Percentiles rank a stretch among this genome's conserved stretches.
phyloP scores from a whole-genome alignment of 1,140 invertebrate genomes.

The Euglossa dilemma region DNA sequence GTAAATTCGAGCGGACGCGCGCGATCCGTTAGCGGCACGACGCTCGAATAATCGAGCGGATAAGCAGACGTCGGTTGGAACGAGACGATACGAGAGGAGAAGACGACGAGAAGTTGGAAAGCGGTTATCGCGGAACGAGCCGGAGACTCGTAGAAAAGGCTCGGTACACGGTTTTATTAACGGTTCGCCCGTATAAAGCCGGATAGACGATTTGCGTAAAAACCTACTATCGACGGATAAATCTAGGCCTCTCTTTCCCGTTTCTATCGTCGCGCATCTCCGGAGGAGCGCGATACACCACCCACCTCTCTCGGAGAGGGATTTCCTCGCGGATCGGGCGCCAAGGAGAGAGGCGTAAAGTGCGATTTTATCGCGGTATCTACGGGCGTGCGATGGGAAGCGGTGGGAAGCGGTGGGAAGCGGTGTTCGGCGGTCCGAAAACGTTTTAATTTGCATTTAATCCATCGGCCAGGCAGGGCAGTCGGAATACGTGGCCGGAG shows the following conservation, averaged over 20 bases:
- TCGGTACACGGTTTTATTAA: slow-evolving; percentile 73
- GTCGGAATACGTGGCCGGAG: neutral
- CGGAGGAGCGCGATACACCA: slow-evolving; percentile 19
- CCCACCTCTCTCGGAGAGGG: no score
- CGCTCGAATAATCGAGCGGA: no score
- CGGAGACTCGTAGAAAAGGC: slow-evolving; percentile 64
- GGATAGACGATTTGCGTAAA: slow-evolving; percentile 79
- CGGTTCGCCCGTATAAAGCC: slow-evolving; percentile 54
- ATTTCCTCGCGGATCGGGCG: no score
- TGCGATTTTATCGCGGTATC: slow-evolving; percentile 19
- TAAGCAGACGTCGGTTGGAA: neutral
- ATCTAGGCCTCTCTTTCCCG: slow-evolving; percentile 70
- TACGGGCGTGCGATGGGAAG: neutral
- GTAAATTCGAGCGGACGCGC: neutral
- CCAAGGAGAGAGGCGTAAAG: slow-evolving; percentile 11
- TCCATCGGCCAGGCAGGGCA: slow-evolving; percentile 7
- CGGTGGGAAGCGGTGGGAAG: neutral
- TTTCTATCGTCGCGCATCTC: slow-evolving; percentile 67
- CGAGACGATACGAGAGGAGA: neutral
- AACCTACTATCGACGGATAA: slow-evolving; percentile 77
- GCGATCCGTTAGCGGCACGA: neutral
- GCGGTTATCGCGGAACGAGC: slow-evolving; percentile 60
- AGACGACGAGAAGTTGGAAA: slow-evolving; percentile 16
- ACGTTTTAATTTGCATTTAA: slow-evolving; percentile 56
- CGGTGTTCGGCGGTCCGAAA: neutral